These are phyloP conservation scores for Cettia cetti DNA, from an alignment of 2,113 vertebrate species.

Conservation along the genomic window DNA sequence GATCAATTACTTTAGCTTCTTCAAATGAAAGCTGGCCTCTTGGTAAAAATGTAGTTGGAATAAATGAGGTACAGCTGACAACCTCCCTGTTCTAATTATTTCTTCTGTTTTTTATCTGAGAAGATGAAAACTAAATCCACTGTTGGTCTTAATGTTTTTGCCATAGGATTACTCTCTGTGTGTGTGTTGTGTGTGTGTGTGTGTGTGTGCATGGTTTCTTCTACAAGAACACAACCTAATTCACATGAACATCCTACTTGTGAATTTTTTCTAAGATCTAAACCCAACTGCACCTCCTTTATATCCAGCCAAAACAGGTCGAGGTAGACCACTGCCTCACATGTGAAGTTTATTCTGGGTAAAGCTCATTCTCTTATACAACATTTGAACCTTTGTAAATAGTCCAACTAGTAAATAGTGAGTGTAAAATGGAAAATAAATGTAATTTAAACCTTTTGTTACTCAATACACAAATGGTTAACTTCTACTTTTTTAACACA, in stretches of 20 bases:
- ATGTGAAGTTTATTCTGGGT: conserved; percentile 3
- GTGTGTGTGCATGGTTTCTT: not conserved
- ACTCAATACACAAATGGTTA: conserved; percentile 68
- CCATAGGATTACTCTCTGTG: not conserved
- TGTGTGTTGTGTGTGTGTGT: not conserved
- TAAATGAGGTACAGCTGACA: conserved; percentile 4
- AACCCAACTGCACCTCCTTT: conserved; percentile 14
- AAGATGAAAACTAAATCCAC: not conserved
- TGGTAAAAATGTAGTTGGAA: not conserved
- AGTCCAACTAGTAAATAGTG: conserved; percentile 69
- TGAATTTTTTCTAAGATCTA: conserved; percentile 22
- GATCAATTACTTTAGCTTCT: not conserved
- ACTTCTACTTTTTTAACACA: conserved; percentile 71
- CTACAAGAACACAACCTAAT: not conserved
- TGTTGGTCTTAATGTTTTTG: conserved; percentile 24
- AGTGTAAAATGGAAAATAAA: conserved; percentile 73
- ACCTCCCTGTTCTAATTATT: not conserved
- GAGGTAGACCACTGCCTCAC: conserved; percentile 39
- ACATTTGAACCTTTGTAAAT: conserved; percentile 73
- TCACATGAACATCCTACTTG: not conserved
- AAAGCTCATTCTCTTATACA: conserved; percentile 40
- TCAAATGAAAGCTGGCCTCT: conserved; percentile 9
- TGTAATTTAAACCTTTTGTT: conserved; percentile 74
- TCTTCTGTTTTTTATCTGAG: not conserved
- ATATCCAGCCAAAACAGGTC: conserved; percentile 4